A percentile compares a stretch with the other conserved stretches of the same genome.
Evolutionary conservation across 2,113 vertebrate genomes (phyloP).

Genomic region (Seriola quinqueradiata): DNA sequence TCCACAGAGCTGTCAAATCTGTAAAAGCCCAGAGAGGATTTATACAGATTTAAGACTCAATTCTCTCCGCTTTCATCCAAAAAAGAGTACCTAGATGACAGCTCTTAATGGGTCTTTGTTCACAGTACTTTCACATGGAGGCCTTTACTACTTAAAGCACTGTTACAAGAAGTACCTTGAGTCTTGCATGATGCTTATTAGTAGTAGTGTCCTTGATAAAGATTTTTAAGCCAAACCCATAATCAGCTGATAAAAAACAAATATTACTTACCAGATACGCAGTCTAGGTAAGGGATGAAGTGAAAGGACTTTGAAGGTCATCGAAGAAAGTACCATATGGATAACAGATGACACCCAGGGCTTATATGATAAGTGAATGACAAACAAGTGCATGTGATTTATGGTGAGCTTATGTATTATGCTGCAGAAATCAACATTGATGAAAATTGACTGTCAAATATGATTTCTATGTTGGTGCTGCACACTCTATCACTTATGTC

Average conservation of each 20-base stretch:
- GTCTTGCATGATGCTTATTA: background rate
- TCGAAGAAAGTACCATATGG: background rate
- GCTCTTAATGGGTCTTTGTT: constrained; percentile 4
- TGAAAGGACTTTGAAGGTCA: background rate
- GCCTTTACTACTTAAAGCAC: background rate
- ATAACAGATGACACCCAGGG: background rate
- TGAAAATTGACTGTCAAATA: constrained; percentile 6
- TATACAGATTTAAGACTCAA: constrained; percentile 43
- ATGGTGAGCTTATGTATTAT: too few relatives aligned
- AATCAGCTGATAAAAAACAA: background rate
- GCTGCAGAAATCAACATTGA: background rate
- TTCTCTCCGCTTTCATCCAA: constrained; percentile 28
- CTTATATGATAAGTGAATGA: background rate
- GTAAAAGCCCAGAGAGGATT: constrained; percentile 32
- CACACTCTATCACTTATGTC: background rate
- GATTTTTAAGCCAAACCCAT: background rate
- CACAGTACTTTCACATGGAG: constrained; percentile 2
- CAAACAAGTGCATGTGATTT: background rate
- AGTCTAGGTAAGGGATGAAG: background rate
- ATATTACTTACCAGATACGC: background rate
- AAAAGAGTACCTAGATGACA: constrained; percentile 23
- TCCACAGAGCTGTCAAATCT: constrained; percentile 34
- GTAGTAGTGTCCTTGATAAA: background rate
- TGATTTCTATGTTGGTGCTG: constrained; percentile 6
- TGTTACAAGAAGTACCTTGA: background rate